phyloP scores from a whole-genome alignment of 2,113 vertebrate genomes.

The Callopanchax toddi region DNA sequence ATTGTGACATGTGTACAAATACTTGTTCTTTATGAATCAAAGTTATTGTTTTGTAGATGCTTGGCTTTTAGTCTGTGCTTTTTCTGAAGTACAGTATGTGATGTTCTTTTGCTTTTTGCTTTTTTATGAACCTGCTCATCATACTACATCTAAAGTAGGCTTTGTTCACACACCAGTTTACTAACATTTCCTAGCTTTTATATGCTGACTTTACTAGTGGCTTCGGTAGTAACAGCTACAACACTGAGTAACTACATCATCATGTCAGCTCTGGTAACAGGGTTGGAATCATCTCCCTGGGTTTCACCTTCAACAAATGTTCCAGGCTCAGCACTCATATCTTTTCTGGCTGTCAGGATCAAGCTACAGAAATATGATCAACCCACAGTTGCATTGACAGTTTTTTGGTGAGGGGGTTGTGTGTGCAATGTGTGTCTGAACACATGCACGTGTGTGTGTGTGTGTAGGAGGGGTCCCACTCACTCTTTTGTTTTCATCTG shows the following conservation, averaged over 20 bases:
- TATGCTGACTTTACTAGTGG: too few species aligned
- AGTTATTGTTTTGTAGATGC: slow-evolving; percentile 11
- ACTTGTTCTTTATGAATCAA: too few species aligned
- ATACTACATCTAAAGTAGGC: too few species aligned
- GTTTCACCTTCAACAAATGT: slow-evolving; percentile 70
- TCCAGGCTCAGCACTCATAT: slow-evolving; percentile 29
- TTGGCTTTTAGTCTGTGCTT: not conserved
- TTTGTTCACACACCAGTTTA: too few species aligned
- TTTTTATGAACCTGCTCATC: too few species aligned
- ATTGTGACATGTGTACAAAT: too few species aligned
- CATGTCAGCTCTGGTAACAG: slow-evolving; percentile 18
- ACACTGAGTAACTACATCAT: too few species aligned
- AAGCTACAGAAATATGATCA: slow-evolving; percentile 62
- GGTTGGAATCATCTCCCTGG: slow-evolving; percentile 42
- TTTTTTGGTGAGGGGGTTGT: slow-evolving; percentile 26
- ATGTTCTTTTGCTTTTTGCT: slow-evolving; percentile 24
- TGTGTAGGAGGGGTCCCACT: slow-evolving; percentile 65
- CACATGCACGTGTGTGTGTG: slow-evolving; percentile 64
- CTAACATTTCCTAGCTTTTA: too few species aligned
- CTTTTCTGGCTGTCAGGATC: slow-evolving; percentile 37
- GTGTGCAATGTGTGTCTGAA: slow-evolving; percentile 39
- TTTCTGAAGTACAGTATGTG: slow-evolving; percentile 15
- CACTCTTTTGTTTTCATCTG: slow-evolving; percentile 73
- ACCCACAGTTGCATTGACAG: slow-evolving; percentile 62
- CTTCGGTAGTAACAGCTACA: too few species aligned